phyloP scores from a whole-genome alignment of 2,888 invertebrate genomes.

The Aspidiotus destructor region DNA sequence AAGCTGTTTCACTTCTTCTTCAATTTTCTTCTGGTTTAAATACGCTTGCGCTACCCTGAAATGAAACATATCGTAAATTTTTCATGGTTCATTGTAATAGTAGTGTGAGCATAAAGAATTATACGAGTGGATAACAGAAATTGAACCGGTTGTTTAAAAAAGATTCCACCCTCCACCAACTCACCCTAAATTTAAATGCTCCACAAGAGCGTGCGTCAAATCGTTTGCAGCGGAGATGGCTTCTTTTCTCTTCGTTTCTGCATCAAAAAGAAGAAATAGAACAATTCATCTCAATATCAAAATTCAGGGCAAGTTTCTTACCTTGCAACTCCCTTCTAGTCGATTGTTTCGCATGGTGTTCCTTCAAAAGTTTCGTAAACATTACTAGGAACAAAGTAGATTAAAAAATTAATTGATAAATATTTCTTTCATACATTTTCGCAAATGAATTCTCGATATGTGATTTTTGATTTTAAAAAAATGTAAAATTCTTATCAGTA shows the following conservation, averaged over 20 bases:
- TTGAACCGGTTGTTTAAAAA: neutral
- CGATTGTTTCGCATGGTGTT: constrained; percentile 71
- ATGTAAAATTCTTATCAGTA: too few species aligned
- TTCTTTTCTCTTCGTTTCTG: constrained; percentile 87
- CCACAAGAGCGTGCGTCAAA: constrained; percentile 86
- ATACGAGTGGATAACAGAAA: neutral
- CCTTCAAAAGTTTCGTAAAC: constrained; percentile 76
- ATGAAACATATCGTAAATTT: constrained; percentile 35
- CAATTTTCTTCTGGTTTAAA: constrained; percentile 92
- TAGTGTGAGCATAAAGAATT: neutral
- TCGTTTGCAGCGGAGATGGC: constrained; percentile 86
- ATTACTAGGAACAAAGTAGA: constrained; percentile 45
- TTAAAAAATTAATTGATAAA: too few species aligned
- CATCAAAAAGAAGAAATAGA: constrained; percentile 37
- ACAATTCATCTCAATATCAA: constrained; percentile 12
- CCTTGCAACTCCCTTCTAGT: constrained; percentile 74
- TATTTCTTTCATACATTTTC: too few species aligned
- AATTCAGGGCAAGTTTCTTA: constrained; percentile 40
- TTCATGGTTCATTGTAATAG: neutral
- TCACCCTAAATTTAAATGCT: constrained; percentile 95
- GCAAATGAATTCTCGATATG: too few species aligned
- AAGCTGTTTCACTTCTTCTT: constrained; percentile 91
- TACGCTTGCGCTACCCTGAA: constrained; percentile 94
- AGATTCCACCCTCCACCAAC: too few species aligned
- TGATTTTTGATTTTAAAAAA: too few species aligned